These are phyloP conservation scores for Larimichthys polyactis DNA, from an alignment of 2,113 vertebrate species.

Conservation along the genomic window DNA sequence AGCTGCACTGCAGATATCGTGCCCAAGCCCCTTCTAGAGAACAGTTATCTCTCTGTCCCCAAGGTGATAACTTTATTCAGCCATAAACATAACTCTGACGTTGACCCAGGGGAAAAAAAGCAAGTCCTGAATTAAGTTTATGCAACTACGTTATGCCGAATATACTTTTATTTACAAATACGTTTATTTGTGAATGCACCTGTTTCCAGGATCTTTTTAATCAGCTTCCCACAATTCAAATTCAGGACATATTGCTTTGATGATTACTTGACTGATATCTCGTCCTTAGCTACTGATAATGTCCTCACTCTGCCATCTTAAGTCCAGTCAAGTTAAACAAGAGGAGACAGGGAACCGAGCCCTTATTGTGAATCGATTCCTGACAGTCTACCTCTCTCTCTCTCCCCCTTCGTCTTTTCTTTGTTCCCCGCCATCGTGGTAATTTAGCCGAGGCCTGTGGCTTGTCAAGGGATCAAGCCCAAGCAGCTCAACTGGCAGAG, in stretches of 20 bases:
- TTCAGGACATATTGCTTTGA: background rate
- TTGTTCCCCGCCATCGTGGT: conserved; percentile 28
- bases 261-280: background rate
- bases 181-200: background rate
- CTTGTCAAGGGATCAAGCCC: conserved; percentile 57
- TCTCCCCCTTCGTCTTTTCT: conserved; percentile 28
- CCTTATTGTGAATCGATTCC: conserved; percentile 45
- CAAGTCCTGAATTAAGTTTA: background rate
- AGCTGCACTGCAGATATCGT: conserved; percentile 47
- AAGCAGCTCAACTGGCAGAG: conserved; percentile 61
- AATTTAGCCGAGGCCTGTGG: conserved; percentile 56
- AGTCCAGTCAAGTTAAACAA: conserved; percentile 13
- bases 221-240: background rate
- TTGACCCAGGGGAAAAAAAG: background rate
- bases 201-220: background rate
- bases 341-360: conserved; percentile 2
- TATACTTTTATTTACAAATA: background rate
- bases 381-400: background rate
- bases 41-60: conserved; percentile 40
- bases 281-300: background rate
- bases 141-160: background rate
- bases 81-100: conserved; percentile 4
- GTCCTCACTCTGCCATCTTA: background rate
- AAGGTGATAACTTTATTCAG: conserved; percentile 46
- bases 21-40: background rate